Conservation (phyloP, 2,797 vertebrate genomes). For the Cirrhinus molitorella region DNA sequence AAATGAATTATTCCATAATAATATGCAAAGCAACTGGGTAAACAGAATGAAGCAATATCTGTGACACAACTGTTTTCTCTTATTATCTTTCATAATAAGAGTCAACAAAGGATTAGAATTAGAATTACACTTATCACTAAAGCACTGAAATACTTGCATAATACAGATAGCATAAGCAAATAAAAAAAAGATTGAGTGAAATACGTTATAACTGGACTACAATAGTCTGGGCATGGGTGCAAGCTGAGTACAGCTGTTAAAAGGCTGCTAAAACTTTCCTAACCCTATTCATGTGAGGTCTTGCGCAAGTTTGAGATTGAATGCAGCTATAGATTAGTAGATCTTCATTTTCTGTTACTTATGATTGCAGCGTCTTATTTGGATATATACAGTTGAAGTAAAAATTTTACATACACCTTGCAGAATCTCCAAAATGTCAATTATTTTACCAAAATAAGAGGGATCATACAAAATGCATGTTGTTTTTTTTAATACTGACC, state of each 20-base stretch:
- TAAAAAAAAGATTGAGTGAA: not conserved
- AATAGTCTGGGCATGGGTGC: not conserved
- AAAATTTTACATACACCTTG: no score
- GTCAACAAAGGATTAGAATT: not conserved
- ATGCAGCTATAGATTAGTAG: not conserved
- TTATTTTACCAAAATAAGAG: no score
- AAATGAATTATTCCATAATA: constrained; percentile 8
- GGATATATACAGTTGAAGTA: not conserved
- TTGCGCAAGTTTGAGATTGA: not conserved
- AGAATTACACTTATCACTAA: not conserved
- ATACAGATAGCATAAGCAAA: not conserved
- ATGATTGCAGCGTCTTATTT: not conserved
- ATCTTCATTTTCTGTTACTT: not conserved
- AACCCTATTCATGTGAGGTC: not conserved
- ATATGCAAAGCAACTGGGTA: not conserved
- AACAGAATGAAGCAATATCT: constrained; percentile 17
- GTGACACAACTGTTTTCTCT: constrained; percentile 2
- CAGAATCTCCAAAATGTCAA: no score
- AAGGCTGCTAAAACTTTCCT: not conserved
- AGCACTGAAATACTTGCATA: not conserved
- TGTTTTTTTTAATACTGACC: no score
- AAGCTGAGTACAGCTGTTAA: not conserved
- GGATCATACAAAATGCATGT: no score
- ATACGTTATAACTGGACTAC: not conserved
- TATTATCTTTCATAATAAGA: not conserved